These are phyloP conservation scores for Margaritifera margaritifera DNA, from an alignment of 2,888 invertebrate species.

Conservation along the genomic window DNA sequence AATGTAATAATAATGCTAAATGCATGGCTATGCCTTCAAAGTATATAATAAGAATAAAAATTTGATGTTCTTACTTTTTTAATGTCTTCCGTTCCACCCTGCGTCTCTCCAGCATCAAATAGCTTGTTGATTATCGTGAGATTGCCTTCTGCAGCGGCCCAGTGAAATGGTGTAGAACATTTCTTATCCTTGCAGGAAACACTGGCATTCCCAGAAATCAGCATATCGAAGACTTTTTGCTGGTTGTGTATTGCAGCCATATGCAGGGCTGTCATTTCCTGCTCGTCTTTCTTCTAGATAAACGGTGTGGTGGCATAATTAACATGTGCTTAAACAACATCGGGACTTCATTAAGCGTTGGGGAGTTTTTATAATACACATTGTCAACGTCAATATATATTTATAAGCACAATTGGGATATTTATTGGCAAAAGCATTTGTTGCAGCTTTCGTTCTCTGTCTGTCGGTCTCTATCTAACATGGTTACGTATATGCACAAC, in stretches of 20 bases:
- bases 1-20: no score
- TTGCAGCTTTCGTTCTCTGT: no score
- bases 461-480: no score
- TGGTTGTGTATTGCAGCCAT: slow-evolving; percentile 73
- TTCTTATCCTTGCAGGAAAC: slow-evolving; percentile 67
- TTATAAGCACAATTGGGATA: no score
- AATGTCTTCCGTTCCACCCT: slow-evolving; percentile 76
- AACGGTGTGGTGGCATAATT: slow-evolving; percentile 70
- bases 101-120: slow-evolving; percentile 79
- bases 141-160: slow-evolving; percentile 83
- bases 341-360: not conserved
- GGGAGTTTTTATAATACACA: no score
- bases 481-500: no score
- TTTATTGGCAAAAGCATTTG: no score
- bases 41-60: not conserved
- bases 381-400: no score
- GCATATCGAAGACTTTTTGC: slow-evolving; percentile 59
- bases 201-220: slow-evolving; percentile 81
- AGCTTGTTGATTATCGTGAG: slow-evolving; percentile 76
- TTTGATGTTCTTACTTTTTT: slow-evolving; percentile 52
- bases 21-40: no score
- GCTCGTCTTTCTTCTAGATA: slow-evolving; percentile 79
- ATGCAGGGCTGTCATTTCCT: slow-evolving; percentile 81
- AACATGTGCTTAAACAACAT: not conserved
- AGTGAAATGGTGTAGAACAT: slow-evolving; percentile 84